Evolutionary conservation across 2,888 invertebrate genomes (phyloP).

Genomic region (Scelioninae gen. 1): DNA sequence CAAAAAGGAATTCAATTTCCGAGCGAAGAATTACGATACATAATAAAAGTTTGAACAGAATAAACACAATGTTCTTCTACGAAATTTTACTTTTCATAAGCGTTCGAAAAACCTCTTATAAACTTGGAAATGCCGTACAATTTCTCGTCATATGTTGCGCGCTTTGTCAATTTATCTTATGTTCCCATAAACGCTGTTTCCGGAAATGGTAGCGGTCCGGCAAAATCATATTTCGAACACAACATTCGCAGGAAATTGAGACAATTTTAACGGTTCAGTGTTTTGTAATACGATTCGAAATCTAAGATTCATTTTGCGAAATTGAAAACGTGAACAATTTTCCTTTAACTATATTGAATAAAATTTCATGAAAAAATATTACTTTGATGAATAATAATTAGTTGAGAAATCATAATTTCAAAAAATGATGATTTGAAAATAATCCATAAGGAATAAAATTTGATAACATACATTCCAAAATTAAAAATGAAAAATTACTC

Average conservation of each 20-base stretch:
- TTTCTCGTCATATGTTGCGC: constrained; percentile 18
- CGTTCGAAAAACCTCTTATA: constrained; percentile 15
- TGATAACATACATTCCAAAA: too few relatives aligned
- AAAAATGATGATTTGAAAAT: too few relatives aligned
- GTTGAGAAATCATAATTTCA: too few relatives aligned
- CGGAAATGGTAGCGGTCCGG: constrained; percentile 15
- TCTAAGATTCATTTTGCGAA: background rate
- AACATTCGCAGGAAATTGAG: constrained; percentile 13
- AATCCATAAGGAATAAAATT: too few relatives aligned
- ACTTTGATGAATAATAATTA: too few relatives aligned
- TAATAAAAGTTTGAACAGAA: constrained; percentile 31
- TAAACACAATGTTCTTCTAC: background rate
- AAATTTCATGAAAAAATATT: too few relatives aligned
- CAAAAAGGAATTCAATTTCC: constrained; percentile 38
- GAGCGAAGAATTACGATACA: constrained; percentile 1
- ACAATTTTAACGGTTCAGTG: constrained; percentile 14
- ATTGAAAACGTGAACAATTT: constrained; percentile 4
- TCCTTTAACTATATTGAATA: too few relatives aligned
- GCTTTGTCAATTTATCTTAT: constrained; percentile 20
- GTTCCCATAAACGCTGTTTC: constrained; percentile 10
- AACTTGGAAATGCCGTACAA: constrained; percentile 32
- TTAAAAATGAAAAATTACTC: too few relatives aligned
- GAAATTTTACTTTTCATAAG: constrained; percentile 4
- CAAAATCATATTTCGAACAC: constrained; percentile 17
- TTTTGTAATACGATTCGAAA: constrained; percentile 1